These are phyloP conservation scores for Megathymus violae DNA, from an alignment of 1,140 invertebrate species.

Conservation along the genomic window DNA sequence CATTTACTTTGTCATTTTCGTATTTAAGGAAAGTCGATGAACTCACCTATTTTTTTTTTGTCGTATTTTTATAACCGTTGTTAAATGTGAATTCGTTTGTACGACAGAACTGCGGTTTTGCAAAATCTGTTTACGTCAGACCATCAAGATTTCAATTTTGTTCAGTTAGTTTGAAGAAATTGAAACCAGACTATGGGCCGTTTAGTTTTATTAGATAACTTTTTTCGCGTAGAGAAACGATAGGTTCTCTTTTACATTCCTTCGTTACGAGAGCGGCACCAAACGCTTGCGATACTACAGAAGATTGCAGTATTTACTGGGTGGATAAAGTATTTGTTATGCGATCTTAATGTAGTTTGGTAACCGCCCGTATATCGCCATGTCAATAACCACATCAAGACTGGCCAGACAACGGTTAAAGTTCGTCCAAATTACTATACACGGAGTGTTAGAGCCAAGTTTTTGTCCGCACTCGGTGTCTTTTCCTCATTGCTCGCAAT, in stretches of 20 bases:
- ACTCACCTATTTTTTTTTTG: not conserved
- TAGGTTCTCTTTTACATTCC: slow-evolving; percentile 12
- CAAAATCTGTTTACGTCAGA: slow-evolving; percentile 6
- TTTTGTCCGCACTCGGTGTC: slow-evolving; percentile 1
- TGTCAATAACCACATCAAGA: slow-evolving; percentile 36
- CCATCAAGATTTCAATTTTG: slow-evolving; percentile 4
- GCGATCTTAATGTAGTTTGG: slow-evolving; percentile 16
- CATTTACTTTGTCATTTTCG: not conserved
- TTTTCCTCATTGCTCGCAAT: not conserved
- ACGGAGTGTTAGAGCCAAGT: slow-evolving; percentile 12
- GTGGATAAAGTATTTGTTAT: slow-evolving; percentile 16
- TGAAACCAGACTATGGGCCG: slow-evolving; percentile 12
- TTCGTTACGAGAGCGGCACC: not conserved
- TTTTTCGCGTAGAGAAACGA: slow-evolving; percentile 2
- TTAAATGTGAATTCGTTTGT: not conserved
- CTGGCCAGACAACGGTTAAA: slow-evolving; percentile 20
- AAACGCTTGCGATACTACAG: too few relatives aligned
- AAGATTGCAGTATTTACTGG: slow-evolving; percentile 7
- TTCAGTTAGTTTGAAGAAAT: slow-evolving; percentile 15
- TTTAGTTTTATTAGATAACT: slow-evolving; percentile 23
- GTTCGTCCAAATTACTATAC: slow-evolving; percentile 16
- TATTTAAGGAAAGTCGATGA: not conserved
- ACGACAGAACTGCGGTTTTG: not conserved
- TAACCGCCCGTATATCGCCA: slow-evolving; percentile 10
- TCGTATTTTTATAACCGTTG: not conserved